Conservation (phyloP, 2,888 invertebrate genomes). For the Ernsta delagoae region DNA sequence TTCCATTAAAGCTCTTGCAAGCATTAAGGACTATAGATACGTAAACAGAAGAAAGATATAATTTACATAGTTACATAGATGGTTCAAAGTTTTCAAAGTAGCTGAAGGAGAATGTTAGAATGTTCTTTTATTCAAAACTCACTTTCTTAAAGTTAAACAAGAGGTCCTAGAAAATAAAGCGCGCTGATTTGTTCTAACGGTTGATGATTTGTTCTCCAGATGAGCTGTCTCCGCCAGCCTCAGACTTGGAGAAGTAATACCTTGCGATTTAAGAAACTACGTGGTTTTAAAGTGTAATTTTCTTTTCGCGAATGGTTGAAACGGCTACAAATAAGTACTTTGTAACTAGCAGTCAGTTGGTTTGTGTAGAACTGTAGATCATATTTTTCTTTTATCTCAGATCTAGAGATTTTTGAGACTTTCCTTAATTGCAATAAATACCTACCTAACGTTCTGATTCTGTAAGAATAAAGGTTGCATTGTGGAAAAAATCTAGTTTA, state of each 20-base stretch:
- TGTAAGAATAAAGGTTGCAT: no score
- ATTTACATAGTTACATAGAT: no score
- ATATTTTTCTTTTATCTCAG: no score
- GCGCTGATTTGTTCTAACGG: slow-evolving; percentile 33
- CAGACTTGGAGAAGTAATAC: slow-evolving; percentile 32
- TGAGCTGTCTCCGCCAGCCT: slow-evolving; percentile 27
- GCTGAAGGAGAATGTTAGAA: no score
- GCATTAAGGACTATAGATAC: neutral
- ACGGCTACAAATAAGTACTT: slow-evolving; percentile 27
- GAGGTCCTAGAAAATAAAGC: slow-evolving; percentile 11
- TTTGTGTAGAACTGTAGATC: slow-evolving; percentile 34
- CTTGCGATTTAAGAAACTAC: slow-evolving; percentile 35
- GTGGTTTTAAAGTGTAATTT: slow-evolving; percentile 32
- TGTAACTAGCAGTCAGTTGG: slow-evolving; percentile 27
- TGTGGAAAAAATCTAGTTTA: no score
- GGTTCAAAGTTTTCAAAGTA: no score
- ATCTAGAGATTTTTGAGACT: no score
- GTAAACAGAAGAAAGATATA: no score
- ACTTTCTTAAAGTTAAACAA: neutral
- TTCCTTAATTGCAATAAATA: no score
- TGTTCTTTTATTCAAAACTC: no score
- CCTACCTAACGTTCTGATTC: no score
- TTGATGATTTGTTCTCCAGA: slow-evolving; percentile 35
- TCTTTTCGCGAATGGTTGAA: slow-evolving; percentile 23
- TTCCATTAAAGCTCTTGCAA: no score